Percentiles rank a stretch among this genome's conserved stretches.
Evolutionary conservation across 1,140 invertebrate genomes (phyloP).

Genomic region (Lordiphosa collinella): DNA sequence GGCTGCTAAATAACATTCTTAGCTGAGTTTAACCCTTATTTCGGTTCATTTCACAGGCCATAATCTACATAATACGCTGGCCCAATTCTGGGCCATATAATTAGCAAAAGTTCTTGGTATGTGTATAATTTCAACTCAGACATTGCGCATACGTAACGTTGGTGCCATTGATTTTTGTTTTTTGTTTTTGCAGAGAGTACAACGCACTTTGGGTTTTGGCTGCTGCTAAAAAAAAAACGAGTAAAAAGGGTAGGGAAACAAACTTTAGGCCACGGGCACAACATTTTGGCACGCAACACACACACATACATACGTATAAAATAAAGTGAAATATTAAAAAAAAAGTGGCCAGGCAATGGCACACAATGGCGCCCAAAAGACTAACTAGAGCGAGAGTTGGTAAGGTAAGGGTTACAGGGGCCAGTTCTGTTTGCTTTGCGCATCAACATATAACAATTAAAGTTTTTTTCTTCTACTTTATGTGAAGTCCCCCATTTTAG

Average conservation of each 20-base stretch:
- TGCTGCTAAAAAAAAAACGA: constrained; percentile 40
- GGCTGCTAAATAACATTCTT: neutral
- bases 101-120: constrained; percentile 2
- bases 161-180: constrained; percentile 6
- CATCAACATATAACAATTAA: constrained; percentile 73
- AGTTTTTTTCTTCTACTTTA: constrained; percentile 22
- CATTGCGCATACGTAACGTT: constrained; percentile 38
- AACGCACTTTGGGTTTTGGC: constrained; percentile 67
- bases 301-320: constrained; percentile 20
- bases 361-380: constrained; percentile 46
- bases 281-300: constrained; percentile 67
- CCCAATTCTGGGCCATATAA: constrained; percentile 10
- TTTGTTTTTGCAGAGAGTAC: constrained; percentile 60
- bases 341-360: constrained; percentile 25
- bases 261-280: constrained; percentile 71
- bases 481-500: constrained; percentile 20
- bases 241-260: constrained; percentile 15
- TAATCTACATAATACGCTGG: constrained; percentile 1
- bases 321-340: constrained; percentile 56
- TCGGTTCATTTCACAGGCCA: neutral
- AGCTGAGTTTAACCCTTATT: neutral
- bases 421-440: constrained; percentile 45
- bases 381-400: neutral
- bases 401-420: neutral
- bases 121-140: constrained; percentile 1